Evolutionary conservation across 2,113 vertebrate genomes (phyloP).

Genomic region (Oceanodroma tethys): DNA sequence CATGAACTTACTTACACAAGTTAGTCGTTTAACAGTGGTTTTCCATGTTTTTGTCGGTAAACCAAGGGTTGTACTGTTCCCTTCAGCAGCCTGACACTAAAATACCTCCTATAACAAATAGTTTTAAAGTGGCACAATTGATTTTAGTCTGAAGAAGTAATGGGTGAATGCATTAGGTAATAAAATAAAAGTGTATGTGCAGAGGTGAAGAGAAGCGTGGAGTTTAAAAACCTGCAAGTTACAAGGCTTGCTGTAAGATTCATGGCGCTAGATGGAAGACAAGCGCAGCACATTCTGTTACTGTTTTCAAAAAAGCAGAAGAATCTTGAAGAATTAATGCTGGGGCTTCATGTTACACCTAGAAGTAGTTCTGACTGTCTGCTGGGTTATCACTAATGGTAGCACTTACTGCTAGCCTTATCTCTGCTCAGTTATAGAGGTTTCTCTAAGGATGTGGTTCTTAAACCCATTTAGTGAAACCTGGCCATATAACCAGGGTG

Average conservation of each 20-base stretch:
- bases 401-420: not conserved
- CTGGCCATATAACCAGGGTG: not conserved
- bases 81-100: not conserved
- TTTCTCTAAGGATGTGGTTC: not conserved
- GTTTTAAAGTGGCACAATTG: not conserved
- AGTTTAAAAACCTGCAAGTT: not conserved
- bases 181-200: not conserved
- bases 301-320: not conserved
- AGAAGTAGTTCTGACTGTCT: not conserved
- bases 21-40: not conserved
- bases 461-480: not conserved
- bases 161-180: not conserved
- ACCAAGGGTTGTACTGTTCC: not conserved
- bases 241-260: not conserved
- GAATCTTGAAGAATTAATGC: not conserved
- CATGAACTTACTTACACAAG: not conserved
- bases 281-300: not conserved
- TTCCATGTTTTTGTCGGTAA: not conserved
- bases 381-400: not conserved
- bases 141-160: not conserved
- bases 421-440: not conserved
- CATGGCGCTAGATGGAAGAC: not conserved
- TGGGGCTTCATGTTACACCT: not conserved
- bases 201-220: not conserved
- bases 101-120: not conserved